Base-by-base conservation (phyloP, 2,113 vertebrate species). In the Rhodinocichla rosea region DNA sequence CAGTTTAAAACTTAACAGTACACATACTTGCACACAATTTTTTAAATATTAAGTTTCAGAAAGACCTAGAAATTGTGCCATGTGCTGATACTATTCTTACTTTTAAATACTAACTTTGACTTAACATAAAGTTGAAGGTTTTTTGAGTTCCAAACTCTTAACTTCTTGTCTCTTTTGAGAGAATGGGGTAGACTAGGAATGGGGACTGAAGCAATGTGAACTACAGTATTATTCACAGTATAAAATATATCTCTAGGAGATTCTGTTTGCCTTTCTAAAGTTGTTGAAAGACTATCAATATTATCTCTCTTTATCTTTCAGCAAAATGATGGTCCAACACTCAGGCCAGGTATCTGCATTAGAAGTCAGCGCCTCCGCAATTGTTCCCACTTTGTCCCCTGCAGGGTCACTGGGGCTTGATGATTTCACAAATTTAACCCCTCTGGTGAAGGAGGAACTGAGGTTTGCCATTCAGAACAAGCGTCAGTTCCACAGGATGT, bases 311-410 rank as follows among this genome's bases (percentile, higher is more conserved):
- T 97, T 92, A 11, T 53, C 89, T 98, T 98, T 96, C 97, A 98
- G 98, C 97, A 98, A 98, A 98, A 99, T 99, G 99, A 99, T 99
- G 99, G 99, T 99, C 97, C 99, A 99, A 96, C 98, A 99, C 97
- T 93, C 98, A 45, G 98, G 98, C 86, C 98, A 98, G 89, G 98
- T 98, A 88, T 98, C 98, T 86, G 98, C 99, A 76, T 98, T 99
- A 13, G 99, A 99, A 97, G 98, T 99, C 98, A 99, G 99, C 89
- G 98, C 98, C 40, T 98, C 99, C 6, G 99, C 99, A 91, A 97
- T 99, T 91, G 98, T 99, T 30, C 99, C 99, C 70, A 99, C 99
- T 97, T 98, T 99, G 78, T 99, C 99, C 37, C 99, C 99, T 37
- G 98, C 98, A 10, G 98, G 98, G 40, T 98, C 99, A 35, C 98